phyloP scores from a whole-genome alignment of 1,140 invertebrate species.

The Rhizoglyphus robini region DNA sequence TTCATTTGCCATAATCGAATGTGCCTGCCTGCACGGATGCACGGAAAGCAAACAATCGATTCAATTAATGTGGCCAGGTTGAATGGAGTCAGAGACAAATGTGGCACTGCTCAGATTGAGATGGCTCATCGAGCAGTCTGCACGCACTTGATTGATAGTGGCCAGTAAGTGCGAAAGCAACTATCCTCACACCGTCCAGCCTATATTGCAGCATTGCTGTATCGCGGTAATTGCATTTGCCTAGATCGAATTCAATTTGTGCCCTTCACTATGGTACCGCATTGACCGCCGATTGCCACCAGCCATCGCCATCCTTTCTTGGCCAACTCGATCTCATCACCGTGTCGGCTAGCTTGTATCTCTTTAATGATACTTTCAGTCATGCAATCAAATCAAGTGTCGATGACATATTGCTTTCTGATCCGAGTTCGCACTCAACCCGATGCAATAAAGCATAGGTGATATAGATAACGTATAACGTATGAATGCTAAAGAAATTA shows the following conservation, averaged over 20 bases:
- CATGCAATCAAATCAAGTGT: not conserved
- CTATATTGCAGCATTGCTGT: too few relatives aligned
- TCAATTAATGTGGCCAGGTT: constrained; percentile 3
- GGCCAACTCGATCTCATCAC: not conserved
- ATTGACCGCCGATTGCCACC: not conserved
- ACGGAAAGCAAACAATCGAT: constrained; percentile 9
- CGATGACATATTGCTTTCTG: not conserved
- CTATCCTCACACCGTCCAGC: not conserved
- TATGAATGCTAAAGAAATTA: too few relatives aligned
- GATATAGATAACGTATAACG: too few relatives aligned
- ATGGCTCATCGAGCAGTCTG: too few relatives aligned
- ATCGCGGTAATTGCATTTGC: not conserved
- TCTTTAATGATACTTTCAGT: not conserved
- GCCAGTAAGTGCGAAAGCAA: not conserved
- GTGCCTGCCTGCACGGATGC: not conserved
- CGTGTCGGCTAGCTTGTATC: too few relatives aligned
- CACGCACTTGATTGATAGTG: constrained; percentile 1
- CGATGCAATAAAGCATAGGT: too few relatives aligned
- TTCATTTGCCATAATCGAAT: not conserved
- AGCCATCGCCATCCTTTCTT: not conserved
- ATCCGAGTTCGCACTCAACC: too few relatives aligned
- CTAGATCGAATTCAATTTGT: not conserved
- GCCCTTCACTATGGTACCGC: not conserved
- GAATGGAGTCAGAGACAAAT: constrained; percentile 3
- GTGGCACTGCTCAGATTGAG: too few relatives aligned